phyloP scores from a whole-genome alignment of 2,797 vertebrate genomes.

The Columba guinea region DNA sequence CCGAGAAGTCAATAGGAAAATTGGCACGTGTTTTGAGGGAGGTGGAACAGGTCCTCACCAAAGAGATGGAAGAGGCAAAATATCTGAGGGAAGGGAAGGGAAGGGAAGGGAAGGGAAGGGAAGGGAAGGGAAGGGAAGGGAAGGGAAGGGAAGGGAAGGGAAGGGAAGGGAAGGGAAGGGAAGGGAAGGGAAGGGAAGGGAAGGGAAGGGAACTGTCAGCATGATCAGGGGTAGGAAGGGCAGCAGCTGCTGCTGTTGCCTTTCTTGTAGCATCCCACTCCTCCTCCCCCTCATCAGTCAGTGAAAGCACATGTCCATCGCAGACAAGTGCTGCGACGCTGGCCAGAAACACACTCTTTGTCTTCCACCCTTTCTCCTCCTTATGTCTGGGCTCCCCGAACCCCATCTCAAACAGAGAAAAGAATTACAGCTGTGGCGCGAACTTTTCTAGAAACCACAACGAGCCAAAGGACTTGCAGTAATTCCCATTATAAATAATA shows the following conservation, averaged over 20 bases:
- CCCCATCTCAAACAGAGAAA: neutral
- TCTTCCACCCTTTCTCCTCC: constrained; percentile 3
- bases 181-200: neutral
- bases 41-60: neutral
- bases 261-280: neutral
- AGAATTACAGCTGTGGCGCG: neutral
- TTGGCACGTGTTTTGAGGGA: neutral
- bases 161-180: no score
- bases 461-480: neutral
- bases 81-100: neutral
- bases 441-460: neutral
- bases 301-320: constrained; percentile 30
- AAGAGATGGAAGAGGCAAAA: neutral
- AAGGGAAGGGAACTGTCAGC: neutral
- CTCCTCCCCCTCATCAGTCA: neutral
- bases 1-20: neutral
- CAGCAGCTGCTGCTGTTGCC: constrained; percentile 66
- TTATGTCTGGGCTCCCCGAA: neutral
- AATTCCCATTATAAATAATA: constrained; percentile 31
- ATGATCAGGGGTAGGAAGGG: neutral
- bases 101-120: neutral
- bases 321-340: constrained; percentile 23
- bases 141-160: no score
- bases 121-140: neutral
- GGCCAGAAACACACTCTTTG: neutral